A percentile compares a stretch with the other conserved stretches of the same genome.
Evolutionary conservation across 2,797 vertebrate genomes (phyloP).

Genomic region (Neomorphus geoffroyi): DNA sequence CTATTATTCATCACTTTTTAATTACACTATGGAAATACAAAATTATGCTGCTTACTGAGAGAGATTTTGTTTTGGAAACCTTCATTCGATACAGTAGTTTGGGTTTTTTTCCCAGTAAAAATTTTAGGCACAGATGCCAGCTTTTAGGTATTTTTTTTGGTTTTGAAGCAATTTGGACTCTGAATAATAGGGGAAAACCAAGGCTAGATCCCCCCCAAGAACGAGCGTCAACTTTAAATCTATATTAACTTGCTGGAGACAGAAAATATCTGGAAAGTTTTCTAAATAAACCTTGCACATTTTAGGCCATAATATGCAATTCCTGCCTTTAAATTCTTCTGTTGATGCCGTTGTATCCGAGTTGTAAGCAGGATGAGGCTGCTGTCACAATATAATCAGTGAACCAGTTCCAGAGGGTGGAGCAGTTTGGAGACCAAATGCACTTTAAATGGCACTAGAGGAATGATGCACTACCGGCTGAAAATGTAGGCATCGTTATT

Average conservation of each 20-base stretch:
- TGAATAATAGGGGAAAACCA: neutral
- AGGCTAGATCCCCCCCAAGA: neutral
- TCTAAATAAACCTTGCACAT: neutral
- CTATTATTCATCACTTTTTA: neutral
- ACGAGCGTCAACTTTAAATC: neutral
- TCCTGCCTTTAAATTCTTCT: slow-evolving; percentile 17
- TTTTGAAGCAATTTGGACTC: neutral
- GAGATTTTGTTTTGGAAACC: neutral
- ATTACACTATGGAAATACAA: neutral
- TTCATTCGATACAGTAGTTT: neutral
- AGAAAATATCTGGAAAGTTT: neutral
- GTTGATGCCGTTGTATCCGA: neutral
- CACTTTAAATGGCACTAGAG: slow-evolving; percentile 60
- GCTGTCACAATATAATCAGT: slow-evolving; percentile 40
- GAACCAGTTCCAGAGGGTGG: slow-evolving; percentile 60
- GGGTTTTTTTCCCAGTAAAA: neutral
- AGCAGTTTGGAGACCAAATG: slow-evolving; percentile 61
- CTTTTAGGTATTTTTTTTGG: neutral
- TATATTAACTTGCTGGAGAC: neutral
- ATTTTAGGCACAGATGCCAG: neutral
- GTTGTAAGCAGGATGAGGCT: slow-evolving; percentile 27
- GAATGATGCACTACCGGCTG: slow-evolving; percentile 34
- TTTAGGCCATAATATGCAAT: slow-evolving; percentile 1
- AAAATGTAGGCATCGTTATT: slow-evolving; percentile 67
- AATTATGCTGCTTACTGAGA: neutral